phyloP scores from a whole-genome alignment of 2,113 vertebrate genomes.

The Corynorhinus townsendii region DNA sequence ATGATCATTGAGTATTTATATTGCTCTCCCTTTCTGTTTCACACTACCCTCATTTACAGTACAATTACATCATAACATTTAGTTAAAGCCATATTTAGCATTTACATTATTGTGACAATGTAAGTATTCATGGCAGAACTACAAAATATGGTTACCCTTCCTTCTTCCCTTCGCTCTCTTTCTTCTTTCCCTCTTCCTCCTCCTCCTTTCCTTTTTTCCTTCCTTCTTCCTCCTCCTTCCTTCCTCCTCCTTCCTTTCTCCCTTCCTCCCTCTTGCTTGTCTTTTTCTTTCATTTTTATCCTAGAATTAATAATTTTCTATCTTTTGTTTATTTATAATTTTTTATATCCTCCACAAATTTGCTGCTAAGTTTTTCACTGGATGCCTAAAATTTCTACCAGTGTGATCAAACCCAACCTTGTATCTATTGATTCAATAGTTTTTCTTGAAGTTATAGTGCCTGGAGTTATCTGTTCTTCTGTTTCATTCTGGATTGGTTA shows the following conservation, averaged over 20 bases:
- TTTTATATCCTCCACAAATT: background rate
- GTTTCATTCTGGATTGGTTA: background rate
- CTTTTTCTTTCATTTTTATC: background rate
- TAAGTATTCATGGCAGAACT: background rate
- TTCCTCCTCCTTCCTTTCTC: accelerated
- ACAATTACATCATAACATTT: background rate
- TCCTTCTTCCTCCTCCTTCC: accelerated
- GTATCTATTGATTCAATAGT: background rate
- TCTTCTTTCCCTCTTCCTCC: accelerated
- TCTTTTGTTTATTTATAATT: background rate
- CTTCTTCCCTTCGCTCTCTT: too few species aligned
- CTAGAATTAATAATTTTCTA: background rate
- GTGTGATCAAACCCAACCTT: background rate
- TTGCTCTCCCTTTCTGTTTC: background rate
- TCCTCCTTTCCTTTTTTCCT: accelerated
- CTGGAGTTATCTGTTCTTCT: background rate
- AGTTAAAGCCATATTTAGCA: background rate
- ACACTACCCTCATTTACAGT: background rate
- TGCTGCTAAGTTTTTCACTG: background rate
- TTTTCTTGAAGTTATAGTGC: background rate
- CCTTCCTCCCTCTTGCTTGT: background rate
- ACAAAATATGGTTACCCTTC: background rate
- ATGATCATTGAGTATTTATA: background rate
- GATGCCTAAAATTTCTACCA: background rate
- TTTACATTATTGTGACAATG: background rate